Conservation (phyloP, 2,797 vertebrate species). For the Sebastes minor region DNA sequence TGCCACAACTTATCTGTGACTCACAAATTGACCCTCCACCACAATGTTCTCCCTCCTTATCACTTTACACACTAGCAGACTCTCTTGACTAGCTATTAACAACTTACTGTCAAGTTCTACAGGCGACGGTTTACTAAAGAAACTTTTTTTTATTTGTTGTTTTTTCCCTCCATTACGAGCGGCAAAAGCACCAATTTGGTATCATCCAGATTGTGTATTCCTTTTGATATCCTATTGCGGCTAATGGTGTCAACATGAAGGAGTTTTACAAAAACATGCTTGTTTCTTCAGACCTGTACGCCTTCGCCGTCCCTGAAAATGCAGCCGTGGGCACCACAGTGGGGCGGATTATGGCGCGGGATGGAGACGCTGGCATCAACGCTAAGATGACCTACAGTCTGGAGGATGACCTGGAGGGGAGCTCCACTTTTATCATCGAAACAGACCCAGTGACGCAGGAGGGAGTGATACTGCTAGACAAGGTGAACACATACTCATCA, state of each 20-base stretch:
- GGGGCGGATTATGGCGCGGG: slow-evolving; percentile 89
- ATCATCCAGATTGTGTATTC: slow-evolving; percentile 6
- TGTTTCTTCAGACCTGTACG: slow-evolving; percentile 85
- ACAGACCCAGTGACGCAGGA: slow-evolving; percentile 90
- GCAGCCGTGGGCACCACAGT: slow-evolving; percentile 84
- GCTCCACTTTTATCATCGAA: slow-evolving; percentile 84
- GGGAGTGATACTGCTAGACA: slow-evolving; percentile 88
- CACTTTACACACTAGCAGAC: slow-evolving; percentile 49
- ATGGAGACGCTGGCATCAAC: slow-evolving; percentile 88
- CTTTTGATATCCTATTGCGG: not conserved
- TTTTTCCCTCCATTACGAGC: not conserved
- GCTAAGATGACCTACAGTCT: slow-evolving; percentile 91
- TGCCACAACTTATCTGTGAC: slow-evolving; percentile 64
- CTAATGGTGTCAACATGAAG: not conserved
- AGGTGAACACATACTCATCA: slow-evolving; percentile 77
- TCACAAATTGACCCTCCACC: slow-evolving; percentile 69
- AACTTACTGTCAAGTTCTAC: slow-evolving; percentile 20
- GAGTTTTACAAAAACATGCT: not conserved
- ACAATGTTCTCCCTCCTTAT: slow-evolving; percentile 62
- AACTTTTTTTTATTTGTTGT: slow-evolving; percentile 23
- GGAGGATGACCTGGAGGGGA: slow-evolving; percentile 85
- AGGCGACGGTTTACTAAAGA: not conserved
- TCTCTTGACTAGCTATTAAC: slow-evolving; percentile 39
- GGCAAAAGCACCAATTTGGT: not conserved
- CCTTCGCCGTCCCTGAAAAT: slow-evolving; percentile 88